Evolutionary conservation across 2,888 invertebrate genomes (phyloP), one percentile per base, ranked within the genome.

Genomic region (Polydrusus pterygomalis): DNA sequence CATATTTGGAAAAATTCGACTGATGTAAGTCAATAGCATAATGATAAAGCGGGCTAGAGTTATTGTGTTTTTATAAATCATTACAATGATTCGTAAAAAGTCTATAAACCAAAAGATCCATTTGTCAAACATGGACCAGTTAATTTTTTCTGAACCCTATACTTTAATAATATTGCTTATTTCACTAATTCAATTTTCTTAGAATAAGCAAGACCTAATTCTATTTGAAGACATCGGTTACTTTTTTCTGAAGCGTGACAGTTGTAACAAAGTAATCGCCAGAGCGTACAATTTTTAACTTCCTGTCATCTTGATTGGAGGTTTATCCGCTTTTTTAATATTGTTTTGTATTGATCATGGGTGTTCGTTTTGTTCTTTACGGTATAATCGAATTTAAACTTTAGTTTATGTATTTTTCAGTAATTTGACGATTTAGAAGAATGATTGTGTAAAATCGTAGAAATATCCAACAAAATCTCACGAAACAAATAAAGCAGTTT

Each of bases 271-370:
- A 80, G 80, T 63, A 78, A 77, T 79, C 81, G 79, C 63, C 79
- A 77, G 81, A 81, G 79, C 80, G 81, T 81, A 80, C 74, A 77
- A 76, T 68, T 69, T 71, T 69, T 47, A 72, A 80, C 80, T 80
- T 81, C 81, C 81, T 79, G 81, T 79, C 80, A 81, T 81, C 81
- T 79, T 80, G 78, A 79, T 79, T 77, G 79, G 80, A 79, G 80
- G 78, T 80, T 80, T 80, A 80, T 79, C 76, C 78, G 79, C 79
- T 79, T 77, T 65, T 79, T 79, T 79, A 77, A 74, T 54, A 69
- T 64, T 69, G 56, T 56, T 72, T 76, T 76, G 30, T 73, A 62
- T 75, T 73, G 62, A 67, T n/a, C 70, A 75, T 67, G 75, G 75
- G 75, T 71, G 75, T 67, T 68, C 38, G 56, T 75, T 71, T 71